These are phyloP conservation scores for Neolamprologus caudopunctatus DNA, from an alignment of 2,113 vertebrate genomes.

Conservation along the genomic window DNA sequence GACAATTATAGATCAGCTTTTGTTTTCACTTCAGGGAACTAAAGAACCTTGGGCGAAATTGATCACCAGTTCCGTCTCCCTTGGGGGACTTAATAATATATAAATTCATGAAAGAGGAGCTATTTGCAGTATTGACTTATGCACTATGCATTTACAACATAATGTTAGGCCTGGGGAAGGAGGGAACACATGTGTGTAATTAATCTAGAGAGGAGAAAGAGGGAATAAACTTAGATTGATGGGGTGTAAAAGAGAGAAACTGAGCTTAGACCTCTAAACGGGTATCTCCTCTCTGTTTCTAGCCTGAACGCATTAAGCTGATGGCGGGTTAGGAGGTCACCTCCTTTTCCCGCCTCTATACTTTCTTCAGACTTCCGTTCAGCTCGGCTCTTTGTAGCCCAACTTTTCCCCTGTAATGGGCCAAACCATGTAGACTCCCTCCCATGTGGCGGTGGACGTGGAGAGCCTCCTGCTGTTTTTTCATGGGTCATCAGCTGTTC, in stretches of 20 bases:
- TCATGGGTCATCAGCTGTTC: slow-evolving; percentile 61
- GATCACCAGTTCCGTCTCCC: slow-evolving; percentile 48
- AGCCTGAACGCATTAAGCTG: slow-evolving; percentile 1
- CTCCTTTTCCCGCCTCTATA: background rate
- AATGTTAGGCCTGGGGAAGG: slow-evolving; percentile 65
- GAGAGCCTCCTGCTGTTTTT: slow-evolving; percentile 60
- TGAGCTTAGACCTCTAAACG: background rate
- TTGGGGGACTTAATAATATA: slow-evolving; percentile 67
- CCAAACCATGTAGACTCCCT: slow-evolving; percentile 22
- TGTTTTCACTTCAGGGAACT: slow-evolving; percentile 68
- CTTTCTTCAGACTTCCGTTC: background rate
- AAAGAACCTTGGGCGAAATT: slow-evolving; percentile 61
- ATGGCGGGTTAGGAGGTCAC: slow-evolving; percentile 20
- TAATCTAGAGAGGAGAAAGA: slow-evolving; percentile 59
- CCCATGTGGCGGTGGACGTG: slow-evolving; percentile 49
- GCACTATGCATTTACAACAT: slow-evolving; percentile 72
- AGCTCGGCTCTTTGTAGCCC: background rate
- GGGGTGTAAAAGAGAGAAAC: slow-evolving; percentile 28
- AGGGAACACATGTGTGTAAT: slow-evolving; percentile 59
- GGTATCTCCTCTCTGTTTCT: background rate
- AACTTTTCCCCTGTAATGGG: slow-evolving; percentile 28
- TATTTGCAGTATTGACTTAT: slow-evolving; percentile 72
- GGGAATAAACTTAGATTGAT: slow-evolving; percentile 54
- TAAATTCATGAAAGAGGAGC: slow-evolving; percentile 72
- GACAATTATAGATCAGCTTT: slow-evolving; percentile 73